Evolutionary conservation across 2,888 invertebrate genomes (phyloP).

Genomic region (Drosophila paranaensis): DNA sequence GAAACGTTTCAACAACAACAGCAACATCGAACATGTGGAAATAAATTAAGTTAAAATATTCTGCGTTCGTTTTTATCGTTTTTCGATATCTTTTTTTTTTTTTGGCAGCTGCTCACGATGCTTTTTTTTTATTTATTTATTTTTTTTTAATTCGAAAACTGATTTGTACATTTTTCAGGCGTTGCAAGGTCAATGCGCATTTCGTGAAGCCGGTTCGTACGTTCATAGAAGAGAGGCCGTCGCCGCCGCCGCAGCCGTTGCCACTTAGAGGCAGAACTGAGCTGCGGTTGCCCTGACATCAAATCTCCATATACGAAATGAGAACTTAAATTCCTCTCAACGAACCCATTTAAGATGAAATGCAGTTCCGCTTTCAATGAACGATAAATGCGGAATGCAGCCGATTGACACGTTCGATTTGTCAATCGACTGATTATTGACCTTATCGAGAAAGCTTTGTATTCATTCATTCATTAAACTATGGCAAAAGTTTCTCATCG

Average conservation of each 20-base stretch:
- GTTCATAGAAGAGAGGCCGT: constrained; percentile 31
- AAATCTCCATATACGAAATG: constrained; percentile 8
- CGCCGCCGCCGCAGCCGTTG: constrained; percentile 4
- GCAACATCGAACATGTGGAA: constrained; percentile 50
- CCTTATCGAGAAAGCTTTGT: constrained; percentile 18
- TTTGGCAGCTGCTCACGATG: constrained; percentile 54
- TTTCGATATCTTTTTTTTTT: constrained; percentile 19
- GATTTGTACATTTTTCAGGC: constrained; percentile 45
- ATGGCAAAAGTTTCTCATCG: background rate
- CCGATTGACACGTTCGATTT: constrained; percentile 32
- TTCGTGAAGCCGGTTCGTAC: constrained; percentile 47
- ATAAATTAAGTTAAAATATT: constrained; percentile 76
- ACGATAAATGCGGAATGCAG: constrained; percentile 7
- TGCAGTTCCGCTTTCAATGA: constrained; percentile 41
- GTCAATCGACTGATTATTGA: constrained; percentile 21
- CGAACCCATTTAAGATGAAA: background rate
- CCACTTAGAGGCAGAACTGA: constrained; percentile 31
- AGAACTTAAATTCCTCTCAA: constrained; percentile 16
- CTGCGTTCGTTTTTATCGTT: constrained; percentile 67
- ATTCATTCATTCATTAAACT: constrained; percentile 40
- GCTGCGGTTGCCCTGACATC: constrained; percentile 33
- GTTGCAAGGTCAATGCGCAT: constrained; percentile 69
- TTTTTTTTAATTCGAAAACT: constrained; percentile 37
- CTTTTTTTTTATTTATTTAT: constrained; percentile 30
- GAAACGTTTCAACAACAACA: constrained; percentile 13